phyloP scores from a whole-genome alignment of 1,140 invertebrate species.

The Bombus vancouverensis region DNA sequence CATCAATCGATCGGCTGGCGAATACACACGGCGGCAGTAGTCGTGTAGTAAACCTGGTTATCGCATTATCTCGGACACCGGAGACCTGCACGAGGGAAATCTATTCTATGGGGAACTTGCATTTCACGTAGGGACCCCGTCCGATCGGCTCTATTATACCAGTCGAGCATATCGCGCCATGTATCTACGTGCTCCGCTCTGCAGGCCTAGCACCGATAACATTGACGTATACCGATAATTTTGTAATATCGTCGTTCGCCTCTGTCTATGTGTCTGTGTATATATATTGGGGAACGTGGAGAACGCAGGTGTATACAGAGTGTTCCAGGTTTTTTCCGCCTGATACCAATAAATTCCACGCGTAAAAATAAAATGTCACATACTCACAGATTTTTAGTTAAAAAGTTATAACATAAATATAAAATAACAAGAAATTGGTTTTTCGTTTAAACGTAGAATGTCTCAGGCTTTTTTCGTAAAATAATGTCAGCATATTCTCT shows the following conservation, averaged over 20 bases:
- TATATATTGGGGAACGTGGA: not conserved
- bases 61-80: constrained; percentile 77
- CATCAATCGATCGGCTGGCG: constrained; percentile 58
- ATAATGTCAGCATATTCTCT: too few relatives aligned
- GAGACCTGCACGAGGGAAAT: constrained; percentile 65
- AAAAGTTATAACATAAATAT: not conserved
- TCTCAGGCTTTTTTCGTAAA: too few relatives aligned
- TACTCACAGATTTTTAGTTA: not conserved
- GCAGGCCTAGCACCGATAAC: constrained; percentile 75
- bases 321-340: not conserved
- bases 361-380: not conserved
- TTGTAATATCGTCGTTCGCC: constrained; percentile 72
- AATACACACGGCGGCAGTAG: constrained; percentile 62
- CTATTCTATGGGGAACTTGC: constrained; percentile 75
- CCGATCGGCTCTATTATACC: constrained; percentile 70
- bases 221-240: constrained; percentile 75
- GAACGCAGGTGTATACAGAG: not conserved
- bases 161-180: constrained; percentile 66
- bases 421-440: not conserved
- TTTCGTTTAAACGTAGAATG: not conserved
- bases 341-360: not conserved
- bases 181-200: constrained; percentile 75
- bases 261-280: too few relatives aligned
- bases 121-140: constrained; percentile 66
- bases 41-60: constrained; percentile 72